Base-by-base conservation (phyloP, 2,888 invertebrate genomes). In the Agriopis aurantiaria region DNA sequence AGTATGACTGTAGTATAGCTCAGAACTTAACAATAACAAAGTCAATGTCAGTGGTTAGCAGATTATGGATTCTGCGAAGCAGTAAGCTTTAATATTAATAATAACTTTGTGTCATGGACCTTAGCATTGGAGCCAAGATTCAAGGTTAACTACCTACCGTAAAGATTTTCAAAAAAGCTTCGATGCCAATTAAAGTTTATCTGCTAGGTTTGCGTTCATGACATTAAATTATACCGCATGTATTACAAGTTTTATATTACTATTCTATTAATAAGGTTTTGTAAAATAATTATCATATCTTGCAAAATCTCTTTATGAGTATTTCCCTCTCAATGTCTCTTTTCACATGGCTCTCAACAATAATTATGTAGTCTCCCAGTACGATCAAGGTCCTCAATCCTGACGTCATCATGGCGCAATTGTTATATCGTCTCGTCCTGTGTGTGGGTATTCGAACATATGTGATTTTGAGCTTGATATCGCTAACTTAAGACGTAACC, bases 91-190 rank as follows among this genome's bases (percentile, higher is more conserved):
- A 58, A 40, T 49, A 51, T 68, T 63, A 65, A 66, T 65, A 53
- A 51, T 51, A 23, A 23, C 17, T 87, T 84, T 84, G 87, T 87
- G 90, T 83, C 85, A 79, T 82, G 79, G 81, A 90, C 87, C 88
- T 88, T 81, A 74, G 75, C 75, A 77, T 76, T 78, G 75, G 80
- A 81, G 78, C 79, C 78, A 80, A 69, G 68, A 69, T 78, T 82
- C 90, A 91, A 91, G 91, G 91, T 78, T 80, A 84, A 81, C 87
- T 58, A 75, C 82, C 69, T 56, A 49, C 51, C 57, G 65, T 65
- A 62, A 62, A 51, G n/a, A 17, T 11, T 58, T 23, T 40, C 33
- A 55, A 49, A 52, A 63, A 64, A 73, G 63, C 62, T 61, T 51
- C 43, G 14, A 6, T 75, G 56, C 67, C 73, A 56, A 56, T 56